Conservation (phyloP, 1,140 invertebrate species). For the Tenebrio molitor region DNA sequence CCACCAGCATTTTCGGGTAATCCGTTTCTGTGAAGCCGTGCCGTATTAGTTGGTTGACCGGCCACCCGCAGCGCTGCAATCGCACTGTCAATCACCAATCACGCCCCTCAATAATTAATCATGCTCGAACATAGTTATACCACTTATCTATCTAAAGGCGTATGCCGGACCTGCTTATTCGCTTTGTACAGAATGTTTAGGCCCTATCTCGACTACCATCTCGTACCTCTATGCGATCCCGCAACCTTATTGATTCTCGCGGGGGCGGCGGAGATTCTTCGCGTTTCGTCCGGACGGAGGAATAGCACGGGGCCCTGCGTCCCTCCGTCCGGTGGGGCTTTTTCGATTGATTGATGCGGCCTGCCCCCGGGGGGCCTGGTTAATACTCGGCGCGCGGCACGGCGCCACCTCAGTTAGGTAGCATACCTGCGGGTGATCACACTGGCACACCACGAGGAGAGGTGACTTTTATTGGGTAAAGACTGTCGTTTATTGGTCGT, state of each 20-base stretch:
- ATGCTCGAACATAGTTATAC: conserved; percentile 53
- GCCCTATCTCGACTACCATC: conserved; percentile 18
- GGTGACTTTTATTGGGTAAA: conserved; percentile 35
- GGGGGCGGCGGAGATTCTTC: too few relatives aligned
- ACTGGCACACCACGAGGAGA: conserved; percentile 34
- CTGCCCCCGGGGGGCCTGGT: conserved; percentile 34
- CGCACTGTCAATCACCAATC: conserved; percentile 66
- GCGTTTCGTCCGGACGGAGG: too few relatives aligned
- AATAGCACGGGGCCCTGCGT: neutral
- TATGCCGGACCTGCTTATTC: conserved; percentile 33
- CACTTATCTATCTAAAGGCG: conserved; percentile 42
- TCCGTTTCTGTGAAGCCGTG: conserved; percentile 7
- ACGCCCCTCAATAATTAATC: conserved; percentile 66
- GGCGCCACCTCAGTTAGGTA: conserved; percentile 50
- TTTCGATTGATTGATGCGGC: conserved; percentile 47
- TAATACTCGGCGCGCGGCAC: conserved; percentile 49
- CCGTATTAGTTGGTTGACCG: conserved; percentile 45
- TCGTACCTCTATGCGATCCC: neutral
- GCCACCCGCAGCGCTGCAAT: conserved; percentile 64
- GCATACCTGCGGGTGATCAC: conserved; percentile 49
- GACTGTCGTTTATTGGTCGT: conserved; percentile 35
- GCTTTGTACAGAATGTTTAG: conserved; percentile 29
- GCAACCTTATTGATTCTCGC: conserved; percentile 25
- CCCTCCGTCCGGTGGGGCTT: neutral
- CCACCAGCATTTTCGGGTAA: neutral